Base-by-base conservation (phyloP, 2,797 vertebrate species). In the Hozukius guyotensis region DNA sequence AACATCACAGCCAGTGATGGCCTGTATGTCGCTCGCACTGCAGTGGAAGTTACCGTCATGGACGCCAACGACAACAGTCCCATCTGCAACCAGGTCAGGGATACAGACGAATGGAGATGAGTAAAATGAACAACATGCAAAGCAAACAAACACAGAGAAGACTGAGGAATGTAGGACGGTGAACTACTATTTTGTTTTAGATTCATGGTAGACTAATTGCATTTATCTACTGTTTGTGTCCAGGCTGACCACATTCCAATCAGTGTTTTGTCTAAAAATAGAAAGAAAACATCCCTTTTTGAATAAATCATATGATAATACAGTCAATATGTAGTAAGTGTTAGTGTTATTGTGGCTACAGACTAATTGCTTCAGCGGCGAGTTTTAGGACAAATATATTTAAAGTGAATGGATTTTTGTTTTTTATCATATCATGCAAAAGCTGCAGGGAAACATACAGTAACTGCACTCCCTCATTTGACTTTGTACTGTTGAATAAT, bases 21-120 rank as follows among this genome's bases (percentile, higher is more conserved):
- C 13, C 96, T 97, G 2, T 98, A 97, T 85, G 95, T 97, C 2
- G 94, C 97, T 20, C 96, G 95, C 86, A 96, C 97, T 2, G 91
- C 96, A 10, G 97, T 99, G 69, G 98, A 99, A 83, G 98, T 99
- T 66, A 98, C 97, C 69, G 95, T 99, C 70, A 97, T 98, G 79
- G 99, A 99, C 89, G 97, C 97, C 87, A 99, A 99, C 29, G 98
- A 99, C 94, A 99, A 99, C 88, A 97, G 93, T 65, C 98, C 98
- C 67, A 93, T 99, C 81, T 99, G 98, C 83, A 97, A 97, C 92
- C 98, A 98, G 98, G 98, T 98, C 92, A 85, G 95, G 52, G 60
- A 75, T 29, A 7, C 63, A 72, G 52, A 62, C 24, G 18, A 25
- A 79, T 46, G 59, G 52, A 76, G 76, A 72, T 56, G 46, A 20